These are phyloP conservation scores for Megalops atlanticus DNA, from an alignment of 2,113 vertebrate genomes.

Conservation along the genomic window DNA sequence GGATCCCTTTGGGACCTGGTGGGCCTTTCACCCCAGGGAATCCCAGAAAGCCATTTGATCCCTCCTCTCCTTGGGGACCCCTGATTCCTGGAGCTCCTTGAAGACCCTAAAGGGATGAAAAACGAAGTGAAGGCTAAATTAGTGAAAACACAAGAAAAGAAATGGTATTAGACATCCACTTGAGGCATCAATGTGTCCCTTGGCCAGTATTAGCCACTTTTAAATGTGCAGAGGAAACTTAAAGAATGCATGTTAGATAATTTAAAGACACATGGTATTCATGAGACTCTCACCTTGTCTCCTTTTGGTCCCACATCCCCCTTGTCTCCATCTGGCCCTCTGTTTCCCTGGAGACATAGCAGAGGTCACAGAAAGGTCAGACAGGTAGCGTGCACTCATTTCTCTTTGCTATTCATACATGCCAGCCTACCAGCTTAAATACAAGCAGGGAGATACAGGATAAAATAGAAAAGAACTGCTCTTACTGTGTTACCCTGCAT, in stretches of 20 bases:
- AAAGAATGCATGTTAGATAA: no score
- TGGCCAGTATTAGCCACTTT: no score
- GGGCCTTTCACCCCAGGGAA: constrained; percentile 74
- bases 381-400: not conserved
- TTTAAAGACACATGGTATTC: no score
- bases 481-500: constrained; percentile 69
- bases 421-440: not conserved
- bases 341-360: constrained; percentile 66
- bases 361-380: constrained; percentile 1
- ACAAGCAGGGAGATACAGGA: not conserved
- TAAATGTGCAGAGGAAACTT: no score
- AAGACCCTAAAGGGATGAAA: constrained; percentile 65
- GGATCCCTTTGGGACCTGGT: constrained; percentile 60
- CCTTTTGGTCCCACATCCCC: constrained; percentile 79
- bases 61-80: constrained; percentile 73
- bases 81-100: constrained; percentile 66
- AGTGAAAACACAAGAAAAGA: no score
- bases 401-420: not conserved
- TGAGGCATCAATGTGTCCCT: no score
- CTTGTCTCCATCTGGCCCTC: constrained; percentile 71
- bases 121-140: not conserved
- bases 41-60: constrained; percentile 72
- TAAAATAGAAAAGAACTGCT: not conserved
- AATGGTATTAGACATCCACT: no score
- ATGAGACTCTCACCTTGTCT: constrained; percentile 65